A percentile compares a stretch with the other conserved stretches of the same genome.
These are phyloP conservation scores for Macrosoma leucophasiata DNA, from an alignment of 2,888 invertebrate species.

Conservation along the genomic window DNA sequence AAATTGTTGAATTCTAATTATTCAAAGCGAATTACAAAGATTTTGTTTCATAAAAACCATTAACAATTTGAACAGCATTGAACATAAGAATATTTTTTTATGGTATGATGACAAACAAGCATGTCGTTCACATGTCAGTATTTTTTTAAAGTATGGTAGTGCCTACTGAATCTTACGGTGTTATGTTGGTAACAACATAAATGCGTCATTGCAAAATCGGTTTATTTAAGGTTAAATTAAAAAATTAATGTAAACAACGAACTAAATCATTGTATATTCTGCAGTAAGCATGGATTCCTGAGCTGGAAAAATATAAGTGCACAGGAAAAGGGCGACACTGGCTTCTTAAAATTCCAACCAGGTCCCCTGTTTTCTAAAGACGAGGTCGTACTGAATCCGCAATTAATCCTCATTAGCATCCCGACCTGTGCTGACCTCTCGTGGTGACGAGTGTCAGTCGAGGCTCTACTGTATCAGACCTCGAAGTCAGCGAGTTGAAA, in stretches of 20 bases:
- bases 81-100: neutral
- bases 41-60: neutral
- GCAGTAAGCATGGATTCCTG: neutral
- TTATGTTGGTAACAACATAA: too few relatives aligned
- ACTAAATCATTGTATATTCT: neutral
- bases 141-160: too few relatives aligned
- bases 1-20: too few relatives aligned
- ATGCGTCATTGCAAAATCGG: too few relatives aligned
- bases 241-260: neutral
- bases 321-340: constrained; percentile 12
- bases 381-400: constrained; percentile 54
- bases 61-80: neutral
- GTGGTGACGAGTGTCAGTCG: too few relatives aligned
- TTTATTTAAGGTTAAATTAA: neutral
- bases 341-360: constrained; percentile 47
- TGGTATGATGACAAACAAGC: neutral
- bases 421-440: constrained; percentile 34
- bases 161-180: too few relatives aligned
- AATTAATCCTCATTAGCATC: constrained; percentile 63
- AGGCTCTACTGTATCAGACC: too few relatives aligned
- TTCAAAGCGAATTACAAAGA: too few relatives aligned
- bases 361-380: constrained; percentile 49
- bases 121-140: neutral
- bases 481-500: too few relatives aligned
- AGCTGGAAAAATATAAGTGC: neutral